Evolutionary conservation across 1,140 invertebrate genomes (phyloP).

Genomic region (Ceratoteleas bidentatus): DNA sequence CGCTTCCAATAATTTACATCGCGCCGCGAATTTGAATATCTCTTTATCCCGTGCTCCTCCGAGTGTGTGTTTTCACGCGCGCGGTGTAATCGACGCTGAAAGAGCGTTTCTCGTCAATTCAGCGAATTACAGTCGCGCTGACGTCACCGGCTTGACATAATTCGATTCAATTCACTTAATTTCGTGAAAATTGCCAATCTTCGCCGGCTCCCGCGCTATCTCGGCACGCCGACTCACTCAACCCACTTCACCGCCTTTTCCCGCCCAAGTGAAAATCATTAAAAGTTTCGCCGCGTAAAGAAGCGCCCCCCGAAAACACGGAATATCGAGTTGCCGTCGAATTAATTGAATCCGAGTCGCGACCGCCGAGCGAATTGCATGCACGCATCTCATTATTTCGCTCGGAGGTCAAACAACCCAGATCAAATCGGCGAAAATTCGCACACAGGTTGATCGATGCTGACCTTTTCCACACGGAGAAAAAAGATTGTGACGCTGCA

Average conservation of each 20-base stretch:
- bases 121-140: slow-evolving; percentile 76
- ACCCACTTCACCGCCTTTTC: slow-evolving; percentile 54
- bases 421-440: too few relatives aligned
- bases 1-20: slow-evolving; percentile 41
- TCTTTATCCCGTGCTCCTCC: slow-evolving; percentile 4
- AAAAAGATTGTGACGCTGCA: too few relatives aligned
- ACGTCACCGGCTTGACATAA: slow-evolving; percentile 79
- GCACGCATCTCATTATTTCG: slow-evolving; percentile 55
- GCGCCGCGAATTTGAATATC: slow-evolving; percentile 40
- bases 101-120: slow-evolving; percentile 76
- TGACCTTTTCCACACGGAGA: too few relatives aligned
- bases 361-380: slow-evolving; percentile 49
- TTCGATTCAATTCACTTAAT: slow-evolving; percentile 80
- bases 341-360: slow-evolving; percentile 45
- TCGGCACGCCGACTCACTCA: slow-evolving; percentile 54
- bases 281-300: slow-evolving; percentile 41
- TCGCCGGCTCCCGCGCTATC: slow-evolving; percentile 66
- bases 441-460: too few relatives aligned
- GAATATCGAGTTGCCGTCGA: slow-evolving; percentile 1
- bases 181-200: slow-evolving; percentile 79
- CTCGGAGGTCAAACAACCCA: too few relatives aligned
- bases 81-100: slow-evolving; percentile 59
- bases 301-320: background rate
- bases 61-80: slow-evolving; percentile 28
- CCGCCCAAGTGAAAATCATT: slow-evolving; percentile 48